A percentile compares a stretch with the other conserved stretches of the same genome.
Conservation (phyloP, 2,888 invertebrate genomes). For the Imbricaverruca yamaguchii region DNA sequence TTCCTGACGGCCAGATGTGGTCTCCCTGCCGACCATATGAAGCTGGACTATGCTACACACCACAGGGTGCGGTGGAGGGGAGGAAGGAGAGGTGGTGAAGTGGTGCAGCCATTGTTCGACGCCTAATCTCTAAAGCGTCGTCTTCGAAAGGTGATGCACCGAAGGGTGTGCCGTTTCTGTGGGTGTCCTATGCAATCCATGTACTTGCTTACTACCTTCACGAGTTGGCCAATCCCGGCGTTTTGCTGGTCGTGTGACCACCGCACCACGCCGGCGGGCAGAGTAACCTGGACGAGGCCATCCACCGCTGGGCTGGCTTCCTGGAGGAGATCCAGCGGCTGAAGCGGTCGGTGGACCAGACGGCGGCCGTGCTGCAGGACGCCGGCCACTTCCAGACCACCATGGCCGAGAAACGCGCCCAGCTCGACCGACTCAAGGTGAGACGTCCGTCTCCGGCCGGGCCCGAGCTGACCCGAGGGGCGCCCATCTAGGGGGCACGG, state of each 20-base stretch:
- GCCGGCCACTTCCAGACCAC: slow-evolving; percentile 66
- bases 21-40: too few relatives aligned
- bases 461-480: too few relatives aligned
- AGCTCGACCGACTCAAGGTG: slow-evolving; percentile 70
- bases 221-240: not conserved
- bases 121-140: too few relatives aligned
- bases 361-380: slow-evolving; percentile 50
- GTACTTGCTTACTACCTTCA: slow-evolving; percentile 33
- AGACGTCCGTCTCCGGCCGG: not conserved
- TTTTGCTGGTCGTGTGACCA: not conserved
- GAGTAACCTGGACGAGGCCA: slow-evolving; percentile 73
- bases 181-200: too few relatives aligned
- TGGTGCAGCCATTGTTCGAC: too few relatives aligned
- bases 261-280: not conserved
- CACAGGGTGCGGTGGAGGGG: too few relatives aligned
- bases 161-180: too few relatives aligned
- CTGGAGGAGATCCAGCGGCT: slow-evolving; percentile 78
- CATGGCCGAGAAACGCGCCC: slow-evolving; percentile 75
- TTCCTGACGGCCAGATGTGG: too few relatives aligned
- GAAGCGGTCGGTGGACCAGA: slow-evolving; percentile 66
- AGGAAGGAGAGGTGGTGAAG: too few relatives aligned
- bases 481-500: too few relatives aligned
- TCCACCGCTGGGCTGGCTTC: slow-evolving; percentile 85
- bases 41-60: too few relatives aligned
- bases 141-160: too few relatives aligned